Evolutionary conservation across 1,140 invertebrate genomes (phyloP), one percentile per base, ranked within the genome.

Genomic region (Bicyclus anynana): DNA sequence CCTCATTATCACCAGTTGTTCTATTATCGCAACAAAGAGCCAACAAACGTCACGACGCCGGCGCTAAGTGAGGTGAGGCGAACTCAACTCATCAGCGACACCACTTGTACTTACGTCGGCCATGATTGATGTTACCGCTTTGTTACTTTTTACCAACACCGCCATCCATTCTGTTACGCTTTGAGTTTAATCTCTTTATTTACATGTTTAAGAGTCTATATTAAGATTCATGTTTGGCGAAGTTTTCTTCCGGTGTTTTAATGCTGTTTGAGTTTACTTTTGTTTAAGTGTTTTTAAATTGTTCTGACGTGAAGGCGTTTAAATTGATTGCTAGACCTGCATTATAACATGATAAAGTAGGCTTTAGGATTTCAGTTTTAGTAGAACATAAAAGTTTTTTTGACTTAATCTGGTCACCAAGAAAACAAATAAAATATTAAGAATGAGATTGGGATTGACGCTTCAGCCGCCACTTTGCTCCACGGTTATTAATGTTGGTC

Each of bases 121-220:
- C 17, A 48, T 55, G 53, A 55, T 55, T 55, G 53, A 55, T 49
- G 53, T 33, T 51, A 18, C 35, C 0, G 44, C 53, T 55, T 55
- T 54, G 53, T 48, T 48, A 55, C 46, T 55, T 53, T 53, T 54
- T 48, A 48, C 44, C 26, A 35, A 18, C 13, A 38, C 23, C 21
- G 42, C 18, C 35, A 47, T 48, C 29, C 33, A 51, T 37, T 51
- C 38, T 38, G 33, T 38, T 51, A 18, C 20, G 16, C 29, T 18
- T 38, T 17, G 33, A 40, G 37, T 33, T 51, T 51, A 20, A 51
- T 38, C 49, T 51, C 49, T 51, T 50, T 49, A 33, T 49, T 51
- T 51, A 38, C 49, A 51, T 23, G 17, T 51, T 49, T n/a, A 27
- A 16, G 26, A 49, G 23, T n/a, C 18, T 33, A 29, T 49, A 16